Evolutionary conservation across 1,140 invertebrate species (phyloP), one percentile per base, ranked within the genome.

Genomic region (Cepaea nemoralis): DNA sequence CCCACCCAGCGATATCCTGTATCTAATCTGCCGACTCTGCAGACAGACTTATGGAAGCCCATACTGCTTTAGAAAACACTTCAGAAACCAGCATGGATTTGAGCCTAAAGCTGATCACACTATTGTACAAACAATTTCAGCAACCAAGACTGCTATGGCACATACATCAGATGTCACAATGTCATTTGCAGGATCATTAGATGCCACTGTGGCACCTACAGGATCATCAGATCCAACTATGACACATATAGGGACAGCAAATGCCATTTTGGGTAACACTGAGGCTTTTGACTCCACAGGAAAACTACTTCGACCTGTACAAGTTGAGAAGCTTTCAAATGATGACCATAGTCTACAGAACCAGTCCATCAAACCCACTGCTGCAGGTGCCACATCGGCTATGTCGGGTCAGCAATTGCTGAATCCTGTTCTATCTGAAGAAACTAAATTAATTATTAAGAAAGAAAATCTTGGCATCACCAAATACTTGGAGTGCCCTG

Each of bases 21-120:
- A 90, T 81, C 81, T 90, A 6, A 89, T 89, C 37, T 90, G 89
- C 83, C 83, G 86, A 48, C 80, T 89, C 35, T 90, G 89, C 82
- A 80, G 86, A n/a, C 88, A 89, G 77, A 89, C 88, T 3, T 89
- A 90, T 78, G 89, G 89, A n/a, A 90, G 88, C 82, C 88, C 88
- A 10, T 90, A 90, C 84, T 87, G 87, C 27, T 90, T 90, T 81
- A 82, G 88, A n/a, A 89, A 89, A 78, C 89, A 90, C 77, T 90
- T 90, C 71, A 69, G 89, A 42, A 89, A 89, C 74, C 86, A 89
- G 67, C 89, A 90, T 86, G 88, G 89, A 1, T 90, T 89, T 87
- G 88, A 89, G 83, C 89, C 89, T 1, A 85, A 86, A 33, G 85
- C 87, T 2, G 88, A 89, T 50, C 88, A 90, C 67, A 89, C 88